Evolutionary conservation across 2,113 vertebrate genomes (phyloP).

Genomic region (Stigmatopora nigra): DNA sequence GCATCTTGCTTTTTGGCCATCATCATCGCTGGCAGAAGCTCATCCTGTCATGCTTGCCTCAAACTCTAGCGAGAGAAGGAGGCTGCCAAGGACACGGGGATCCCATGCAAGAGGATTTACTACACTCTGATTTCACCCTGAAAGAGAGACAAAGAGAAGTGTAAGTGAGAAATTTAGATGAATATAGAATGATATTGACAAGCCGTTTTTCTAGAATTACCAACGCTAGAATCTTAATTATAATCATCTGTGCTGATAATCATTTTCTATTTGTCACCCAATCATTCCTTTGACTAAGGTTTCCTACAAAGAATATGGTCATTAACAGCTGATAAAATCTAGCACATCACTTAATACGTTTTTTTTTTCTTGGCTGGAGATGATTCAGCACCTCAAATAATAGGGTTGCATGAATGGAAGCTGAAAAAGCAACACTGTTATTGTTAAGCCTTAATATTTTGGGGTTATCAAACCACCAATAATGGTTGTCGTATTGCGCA

Average conservation of each 20-base stretch:
- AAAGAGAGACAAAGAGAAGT: conserved; percentile 25
- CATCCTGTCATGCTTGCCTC: conserved; percentile 81
- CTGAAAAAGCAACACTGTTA: conserved; percentile 26
- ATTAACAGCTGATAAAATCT: conserved; percentile 47
- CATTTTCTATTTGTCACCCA: conserved; percentile 51
- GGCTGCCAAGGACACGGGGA: conserved; percentile 44
- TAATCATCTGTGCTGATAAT: conserved; percentile 31
- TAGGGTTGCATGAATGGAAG: conserved; percentile 11
- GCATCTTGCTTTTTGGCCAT: conserved; percentile 98
- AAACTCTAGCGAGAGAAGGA: conserved; percentile 58
- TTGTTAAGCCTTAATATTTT: conserved; percentile 25
- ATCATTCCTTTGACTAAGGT: conserved; percentile 37
- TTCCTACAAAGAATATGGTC: conserved; percentile 61
- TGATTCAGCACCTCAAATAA: conserved; percentile 24
- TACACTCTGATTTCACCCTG: conserved; percentile 45
- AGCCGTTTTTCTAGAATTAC: conserved; percentile 29
- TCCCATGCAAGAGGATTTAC: conserved; percentile 66
- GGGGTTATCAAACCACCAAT: conserved; percentile 29
- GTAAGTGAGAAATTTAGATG: conserved; percentile 29
- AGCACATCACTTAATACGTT: conserved; percentile 41
- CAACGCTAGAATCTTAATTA: conserved; percentile 30
- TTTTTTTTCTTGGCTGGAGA: conserved; percentile 20
- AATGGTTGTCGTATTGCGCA: conserved; percentile 16
- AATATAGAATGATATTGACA: conserved; percentile 25
- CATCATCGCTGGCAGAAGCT: conserved; percentile 76